phyloP scores from a whole-genome alignment of 2,113 vertebrate species.

The Oceanites oceanicus region DNA sequence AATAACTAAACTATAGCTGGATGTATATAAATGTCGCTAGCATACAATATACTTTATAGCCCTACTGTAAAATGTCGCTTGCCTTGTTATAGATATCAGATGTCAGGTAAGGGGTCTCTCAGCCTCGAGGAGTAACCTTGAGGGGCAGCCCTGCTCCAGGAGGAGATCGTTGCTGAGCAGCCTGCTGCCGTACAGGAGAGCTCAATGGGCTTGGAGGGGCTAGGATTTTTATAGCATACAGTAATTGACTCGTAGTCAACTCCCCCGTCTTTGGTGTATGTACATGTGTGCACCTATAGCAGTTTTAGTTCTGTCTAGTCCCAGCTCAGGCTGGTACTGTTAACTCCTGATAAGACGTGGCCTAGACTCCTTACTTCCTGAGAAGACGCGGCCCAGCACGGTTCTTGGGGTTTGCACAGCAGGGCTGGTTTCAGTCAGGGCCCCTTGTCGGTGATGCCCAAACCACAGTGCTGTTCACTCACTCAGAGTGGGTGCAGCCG shows the following conservation, averaged over 20 bases:
- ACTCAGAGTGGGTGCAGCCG: fast-evolving
- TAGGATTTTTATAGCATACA: neutral
- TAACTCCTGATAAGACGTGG: neutral
- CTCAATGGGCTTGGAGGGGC: neutral
- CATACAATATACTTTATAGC: neutral
- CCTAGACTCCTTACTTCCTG: neutral
- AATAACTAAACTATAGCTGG: neutral
- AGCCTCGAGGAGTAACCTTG: neutral
- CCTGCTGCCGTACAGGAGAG: neutral
- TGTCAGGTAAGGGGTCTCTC: neutral
- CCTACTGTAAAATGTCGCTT: neutral
- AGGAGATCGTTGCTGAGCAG: fast-evolving
- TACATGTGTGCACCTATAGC: neutral
- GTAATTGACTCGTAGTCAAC: fast-evolving
- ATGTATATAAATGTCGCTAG: neutral
- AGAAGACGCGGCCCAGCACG: neutral
- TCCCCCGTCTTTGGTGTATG: neutral
- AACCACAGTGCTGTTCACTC: neutral
- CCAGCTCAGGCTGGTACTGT: neutral
- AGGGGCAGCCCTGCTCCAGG: neutral
- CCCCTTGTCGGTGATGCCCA: fast-evolving
- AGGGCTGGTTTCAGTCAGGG: neutral
- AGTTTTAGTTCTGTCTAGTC: neutral
- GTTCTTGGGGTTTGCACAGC: neutral
- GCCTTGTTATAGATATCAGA: neutral